Percentiles rank a stretch among this genome's conserved stretches.
These are phyloP conservation scores for Dynastes maya DNA, from an alignment of 2,888 invertebrate genomes.

Conservation along the genomic window DNA sequence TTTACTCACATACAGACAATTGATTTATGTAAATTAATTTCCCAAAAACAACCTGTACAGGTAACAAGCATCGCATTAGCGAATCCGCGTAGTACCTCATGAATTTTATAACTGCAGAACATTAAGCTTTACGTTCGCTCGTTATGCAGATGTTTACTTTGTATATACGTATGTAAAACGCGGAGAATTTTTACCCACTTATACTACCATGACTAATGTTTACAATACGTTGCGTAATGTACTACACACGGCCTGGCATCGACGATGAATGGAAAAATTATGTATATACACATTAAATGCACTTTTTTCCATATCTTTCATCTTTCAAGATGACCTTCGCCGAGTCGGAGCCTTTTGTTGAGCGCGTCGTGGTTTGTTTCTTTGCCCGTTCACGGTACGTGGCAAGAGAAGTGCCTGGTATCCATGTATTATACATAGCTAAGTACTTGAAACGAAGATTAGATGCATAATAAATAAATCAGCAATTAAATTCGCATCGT, in stretches of 20 bases:
- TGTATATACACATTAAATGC: slow-evolving; percentile 28
- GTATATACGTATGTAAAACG: slow-evolving; percentile 1
- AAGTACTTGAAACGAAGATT: slow-evolving; percentile 2
- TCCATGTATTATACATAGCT: neutral
- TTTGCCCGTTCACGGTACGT: slow-evolving; percentile 23
- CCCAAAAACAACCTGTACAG: no score
- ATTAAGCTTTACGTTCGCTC: slow-evolving; percentile 1
- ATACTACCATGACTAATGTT: slow-evolving; percentile 41
- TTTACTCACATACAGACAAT: no score
- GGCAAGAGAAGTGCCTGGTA: slow-evolving; percentile 7
- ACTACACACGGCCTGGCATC: slow-evolving; percentile 2
- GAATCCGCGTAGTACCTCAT: no score
- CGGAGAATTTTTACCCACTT: slow-evolving; percentile 31
- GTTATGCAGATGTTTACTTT: slow-evolving; percentile 18
- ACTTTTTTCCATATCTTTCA: slow-evolving; percentile 41
- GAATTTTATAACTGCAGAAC: neutral
- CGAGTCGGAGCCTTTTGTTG: slow-evolving; percentile 27
- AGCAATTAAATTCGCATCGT: neutral
- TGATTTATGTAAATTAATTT: no score
- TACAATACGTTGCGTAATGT: slow-evolving; percentile 41
- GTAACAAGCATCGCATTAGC: no score
- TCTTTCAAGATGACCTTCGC: slow-evolving; percentile 43
- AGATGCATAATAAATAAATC: slow-evolving; percentile 13
- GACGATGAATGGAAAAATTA: slow-evolving; percentile 26
- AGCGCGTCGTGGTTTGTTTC: slow-evolving; percentile 17